Conservation (phyloP, 2,113 vertebrate genomes). For the Aldabrachelys gigantea region DNA sequence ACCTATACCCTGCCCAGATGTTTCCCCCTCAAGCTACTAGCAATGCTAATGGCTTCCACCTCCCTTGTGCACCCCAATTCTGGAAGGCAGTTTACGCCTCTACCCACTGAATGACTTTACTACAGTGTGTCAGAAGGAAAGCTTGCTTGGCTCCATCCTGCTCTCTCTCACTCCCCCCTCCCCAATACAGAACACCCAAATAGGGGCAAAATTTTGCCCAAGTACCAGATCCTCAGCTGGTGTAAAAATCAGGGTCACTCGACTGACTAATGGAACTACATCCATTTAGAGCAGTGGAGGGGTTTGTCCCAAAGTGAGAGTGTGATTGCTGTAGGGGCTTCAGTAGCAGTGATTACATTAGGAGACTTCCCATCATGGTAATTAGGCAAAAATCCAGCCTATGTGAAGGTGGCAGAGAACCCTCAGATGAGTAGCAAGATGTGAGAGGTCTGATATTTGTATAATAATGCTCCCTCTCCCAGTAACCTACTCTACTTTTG, state of each 20-base stretch:
- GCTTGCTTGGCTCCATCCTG: neutral
- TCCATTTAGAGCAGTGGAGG: neutral
- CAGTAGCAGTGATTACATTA: constrained; percentile 22
- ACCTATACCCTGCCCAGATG: neutral
- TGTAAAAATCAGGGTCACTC: neutral
- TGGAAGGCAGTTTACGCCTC: neutral
- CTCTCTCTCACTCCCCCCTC: neutral
- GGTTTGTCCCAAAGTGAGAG: neutral
- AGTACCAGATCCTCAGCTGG: neutral
- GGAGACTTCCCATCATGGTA: constrained; percentile 15
- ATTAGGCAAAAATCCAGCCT: neutral
- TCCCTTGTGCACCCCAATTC: neutral
- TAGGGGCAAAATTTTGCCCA: neutral
- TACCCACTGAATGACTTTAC: neutral
- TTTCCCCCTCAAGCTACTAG: neutral
- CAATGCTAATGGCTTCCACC: neutral
- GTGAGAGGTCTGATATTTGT: constrained; percentile 46
- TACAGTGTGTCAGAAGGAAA: neutral
- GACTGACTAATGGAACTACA: neutral
- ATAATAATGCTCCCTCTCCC: constrained; percentile 40
- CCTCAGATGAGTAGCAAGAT: neutral
- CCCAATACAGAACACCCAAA: neutral
- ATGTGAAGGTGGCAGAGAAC: neutral
- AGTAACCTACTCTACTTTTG: neutral
- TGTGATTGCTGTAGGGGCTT: neutral